These are phyloP conservation scores for Lymantria monacha DNA, from an alignment of 2,888 invertebrate species.

Conservation along the genomic window DNA sequence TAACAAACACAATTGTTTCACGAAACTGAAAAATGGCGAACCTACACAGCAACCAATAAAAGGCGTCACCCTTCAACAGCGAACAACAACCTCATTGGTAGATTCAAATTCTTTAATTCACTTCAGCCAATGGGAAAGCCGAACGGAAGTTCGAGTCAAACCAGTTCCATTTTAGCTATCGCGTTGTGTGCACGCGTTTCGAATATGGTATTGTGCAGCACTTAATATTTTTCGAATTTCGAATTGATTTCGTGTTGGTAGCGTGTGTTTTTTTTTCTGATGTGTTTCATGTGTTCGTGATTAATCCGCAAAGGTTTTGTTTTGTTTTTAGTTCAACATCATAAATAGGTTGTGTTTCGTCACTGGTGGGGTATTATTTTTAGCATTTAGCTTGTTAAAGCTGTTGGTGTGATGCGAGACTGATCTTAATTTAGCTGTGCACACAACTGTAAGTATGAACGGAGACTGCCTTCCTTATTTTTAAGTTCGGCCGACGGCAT, in stretches of 20 bases:
- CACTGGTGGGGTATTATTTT: slow-evolving; percentile 70
- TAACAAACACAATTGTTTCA: slow-evolving; percentile 70
- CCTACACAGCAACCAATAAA: slow-evolving; percentile 61
- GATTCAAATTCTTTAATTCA: slow-evolving; percentile 43
- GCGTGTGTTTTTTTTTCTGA: slow-evolving; percentile 36
- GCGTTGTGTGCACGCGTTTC: slow-evolving; percentile 58
- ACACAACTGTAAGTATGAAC: slow-evolving; percentile 70
- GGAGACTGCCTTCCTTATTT: slow-evolving; percentile 64
- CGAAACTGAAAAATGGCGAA: slow-evolving; percentile 77
- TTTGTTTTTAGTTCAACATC: slow-evolving; percentile 23
- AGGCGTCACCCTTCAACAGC: slow-evolving; percentile 62
- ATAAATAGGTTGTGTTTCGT: slow-evolving; percentile 73
- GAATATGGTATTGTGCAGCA: slow-evolving; percentile 39
- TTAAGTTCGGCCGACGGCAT: slow-evolving; percentile 43
- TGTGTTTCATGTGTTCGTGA: slow-evolving; percentile 26
- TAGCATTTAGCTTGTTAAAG: slow-evolving; percentile 78
- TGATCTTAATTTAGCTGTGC: slow-evolving; percentile 77
- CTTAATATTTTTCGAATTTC: slow-evolving; percentile 43
- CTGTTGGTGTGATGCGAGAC: slow-evolving; percentile 69
- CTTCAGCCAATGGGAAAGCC: slow-evolving; percentile 57
- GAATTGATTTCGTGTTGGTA: slow-evolving; percentile 30
- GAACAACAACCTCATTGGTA: slow-evolving; percentile 52
- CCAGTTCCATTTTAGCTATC: slow-evolving; percentile 74
- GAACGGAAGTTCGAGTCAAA: slow-evolving; percentile 68
- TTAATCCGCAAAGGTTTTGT: slow-evolving; percentile 26